These are phyloP conservation scores for Isaurus tuberculatus DNA, from an alignment of 92 coral and sea anemone species.

Conservation along the genomic window DNA sequence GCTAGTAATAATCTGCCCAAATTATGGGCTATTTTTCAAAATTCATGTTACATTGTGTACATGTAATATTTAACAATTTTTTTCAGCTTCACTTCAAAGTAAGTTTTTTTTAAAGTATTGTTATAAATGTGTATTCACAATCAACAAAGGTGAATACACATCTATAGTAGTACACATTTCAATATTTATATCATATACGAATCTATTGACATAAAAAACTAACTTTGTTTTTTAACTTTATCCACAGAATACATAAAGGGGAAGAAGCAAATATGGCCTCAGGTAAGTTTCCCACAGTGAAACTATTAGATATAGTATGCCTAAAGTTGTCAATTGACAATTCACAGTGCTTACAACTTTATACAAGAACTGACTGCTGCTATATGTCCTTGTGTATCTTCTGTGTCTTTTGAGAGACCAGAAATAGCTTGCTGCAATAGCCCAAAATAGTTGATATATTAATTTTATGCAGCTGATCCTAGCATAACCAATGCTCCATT, in stretches of 20 bases:
- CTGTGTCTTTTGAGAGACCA: conserved; percentile 18
- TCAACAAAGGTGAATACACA: conserved; percentile 10
- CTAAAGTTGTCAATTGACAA: conserved; percentile 2
- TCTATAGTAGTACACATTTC: conserved; percentile 7
- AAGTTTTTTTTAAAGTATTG: background rate
- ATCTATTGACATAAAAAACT: conserved; percentile 1
- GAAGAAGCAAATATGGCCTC: background rate
- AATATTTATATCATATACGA: background rate
- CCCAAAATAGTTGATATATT: background rate
- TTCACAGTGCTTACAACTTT: conserved; percentile 4
- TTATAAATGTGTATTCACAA: conserved; percentile 1
- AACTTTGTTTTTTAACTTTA: conserved; percentile 11
- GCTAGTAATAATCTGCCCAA: background rate
- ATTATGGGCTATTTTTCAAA: background rate
- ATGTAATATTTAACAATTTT: background rate
- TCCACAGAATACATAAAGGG: background rate
- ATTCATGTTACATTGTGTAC: conserved; percentile 1
- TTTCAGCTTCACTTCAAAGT: conserved; percentile 2
- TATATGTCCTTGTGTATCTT: background rate
- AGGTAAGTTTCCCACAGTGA: background rate
- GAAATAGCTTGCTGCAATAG: conserved; percentile 1
- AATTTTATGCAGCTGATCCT: background rate
- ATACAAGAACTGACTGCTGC: conserved; percentile 10
- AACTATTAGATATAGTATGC: background rate
- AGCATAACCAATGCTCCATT: background rate